Evolutionary conservation across 2,797 vertebrate genomes (phyloP), one percentile per base, ranked within the genome.

Genomic region (Tauraco hartlaubi): DNA sequence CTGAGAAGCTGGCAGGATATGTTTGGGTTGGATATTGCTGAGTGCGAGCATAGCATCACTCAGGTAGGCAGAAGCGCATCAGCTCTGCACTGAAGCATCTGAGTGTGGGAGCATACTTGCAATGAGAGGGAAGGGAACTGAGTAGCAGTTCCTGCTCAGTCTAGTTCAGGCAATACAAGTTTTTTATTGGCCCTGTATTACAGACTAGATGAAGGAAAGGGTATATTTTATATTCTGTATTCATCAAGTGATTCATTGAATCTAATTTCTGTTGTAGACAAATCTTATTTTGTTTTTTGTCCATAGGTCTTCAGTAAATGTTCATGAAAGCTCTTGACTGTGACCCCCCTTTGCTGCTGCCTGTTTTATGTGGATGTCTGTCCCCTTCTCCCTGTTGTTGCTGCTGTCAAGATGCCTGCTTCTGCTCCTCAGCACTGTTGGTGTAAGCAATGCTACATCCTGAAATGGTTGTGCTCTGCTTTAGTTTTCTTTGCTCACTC

Each of bases 271-370:
- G 8, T 49, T 58, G 28, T 12, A 78, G n/a, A 75, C 17, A 92
- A 75, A 41, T n/a, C n/a, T 73, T 66, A 19, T 9, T 91, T 84
- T 88, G 18, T 62, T 87, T 94, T 91, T 90, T 72, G 64, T 84
- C 58, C 54, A 26, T 86, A 93, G 58, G 62, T 88, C 46, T 51
- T 78, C 80, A 63, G 22, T 92, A 91, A 96, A 73, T 59, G 10
- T 46, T 75, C 62, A 22, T 55, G 73, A 84, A 88, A 92, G 54
- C 22, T 75, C 72, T 87, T 91, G 51, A 23, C 17, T 82, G 71
- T 87, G 89, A 73, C 15, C 20, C 5, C 9, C 21, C 59, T 95
- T 92, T 61, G 19, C 59, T 76, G 33, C 44, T 87, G 22, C 41
- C 20, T 61, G 20, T 81, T 88, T 76, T 69, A 15, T 82, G 28